Conservation (phyloP, 2,888 invertebrate species). For the Hyles lineata region DNA sequence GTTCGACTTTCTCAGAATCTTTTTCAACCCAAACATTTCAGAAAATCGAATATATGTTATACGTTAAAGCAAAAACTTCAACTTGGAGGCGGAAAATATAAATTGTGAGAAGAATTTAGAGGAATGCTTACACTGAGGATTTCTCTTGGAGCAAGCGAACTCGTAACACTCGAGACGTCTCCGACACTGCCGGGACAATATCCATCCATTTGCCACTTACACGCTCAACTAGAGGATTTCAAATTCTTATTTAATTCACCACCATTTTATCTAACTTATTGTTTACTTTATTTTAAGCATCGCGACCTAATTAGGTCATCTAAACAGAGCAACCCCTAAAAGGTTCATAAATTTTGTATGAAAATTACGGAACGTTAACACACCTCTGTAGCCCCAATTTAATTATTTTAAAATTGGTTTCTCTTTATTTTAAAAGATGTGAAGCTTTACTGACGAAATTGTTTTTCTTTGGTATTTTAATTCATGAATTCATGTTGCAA, state of each 20-base stretch:
- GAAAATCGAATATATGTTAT: neutral
- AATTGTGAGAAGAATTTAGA: neutral
- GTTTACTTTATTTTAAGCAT: neutral
- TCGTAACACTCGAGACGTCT: constrained; percentile 9
- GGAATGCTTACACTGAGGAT: constrained; percentile 1
- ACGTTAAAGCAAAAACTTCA: neutral
- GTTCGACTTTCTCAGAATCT: too few relatives aligned
- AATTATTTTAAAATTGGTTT: neutral
- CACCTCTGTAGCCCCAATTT: neutral
- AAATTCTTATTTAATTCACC: neutral
- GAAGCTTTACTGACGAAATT: too few relatives aligned
- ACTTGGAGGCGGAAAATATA: neutral
- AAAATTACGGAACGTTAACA: neutral
- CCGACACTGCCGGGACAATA: constrained; percentile 16
- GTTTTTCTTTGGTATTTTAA: too few relatives aligned
- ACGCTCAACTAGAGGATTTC: neutral
- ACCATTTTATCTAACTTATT: neutral
- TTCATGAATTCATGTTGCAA: too few relatives aligned
- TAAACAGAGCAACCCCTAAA: constrained; percentile 5
- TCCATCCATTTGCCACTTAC: constrained; percentile 8
- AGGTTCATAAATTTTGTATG: constrained; percentile 2
- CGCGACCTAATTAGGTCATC: neutral
- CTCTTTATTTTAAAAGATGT: neutral
- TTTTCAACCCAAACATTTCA: neutral
- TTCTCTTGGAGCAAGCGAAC: constrained; percentile 2